Evolutionary conservation across 2,888 invertebrate species (phyloP).

Genomic region (Amphipoea oculea): DNA sequence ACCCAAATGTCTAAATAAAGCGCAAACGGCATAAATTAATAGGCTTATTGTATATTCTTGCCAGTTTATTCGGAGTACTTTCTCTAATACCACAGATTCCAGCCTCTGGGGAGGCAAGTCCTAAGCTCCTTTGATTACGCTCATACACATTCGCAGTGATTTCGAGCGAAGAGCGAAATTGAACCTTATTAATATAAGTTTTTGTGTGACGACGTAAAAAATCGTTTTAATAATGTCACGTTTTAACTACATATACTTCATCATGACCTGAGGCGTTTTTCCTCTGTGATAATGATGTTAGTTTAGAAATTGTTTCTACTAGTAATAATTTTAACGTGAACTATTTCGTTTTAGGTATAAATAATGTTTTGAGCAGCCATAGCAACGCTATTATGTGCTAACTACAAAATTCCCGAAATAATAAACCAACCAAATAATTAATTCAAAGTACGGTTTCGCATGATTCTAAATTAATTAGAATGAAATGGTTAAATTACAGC

Average conservation of each 20-base stretch:
- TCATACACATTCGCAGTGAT: conserved; percentile 55
- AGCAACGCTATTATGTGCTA: conserved; percentile 1
- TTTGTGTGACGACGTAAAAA: conserved; percentile 38
- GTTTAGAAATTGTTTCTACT: not conserved
- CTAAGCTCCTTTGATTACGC: conserved; percentile 55
- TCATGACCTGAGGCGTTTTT: not conserved
- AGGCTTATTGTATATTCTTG: conserved; percentile 52
- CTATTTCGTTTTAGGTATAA: not conserved
- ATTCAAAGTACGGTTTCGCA: not conserved
- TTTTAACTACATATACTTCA: conserved; percentile 5
- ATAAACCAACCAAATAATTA: not conserved
- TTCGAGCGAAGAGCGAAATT: conserved; percentile 50
- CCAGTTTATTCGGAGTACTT: conserved; percentile 39
- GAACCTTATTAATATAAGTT: conserved; percentile 47
- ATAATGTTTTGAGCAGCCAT: not conserved
- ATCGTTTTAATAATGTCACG: conserved; percentile 38
- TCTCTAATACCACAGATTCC: conserved; percentile 43
- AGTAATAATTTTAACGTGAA: not conserved
- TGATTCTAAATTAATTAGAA: not conserved
- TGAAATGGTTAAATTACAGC: not conserved
- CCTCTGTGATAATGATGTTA: not conserved
- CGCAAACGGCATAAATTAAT: conserved; percentile 47
- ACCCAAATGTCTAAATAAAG: conserved; percentile 24
- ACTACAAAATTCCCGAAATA: not conserved
- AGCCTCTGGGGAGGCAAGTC: conserved; percentile 37